Percentiles rank a stretch among this genome's conserved stretches.
Evolutionary conservation across 2,113 vertebrate species (phyloP).

Genomic region (Chaetodon auriga): DNA sequence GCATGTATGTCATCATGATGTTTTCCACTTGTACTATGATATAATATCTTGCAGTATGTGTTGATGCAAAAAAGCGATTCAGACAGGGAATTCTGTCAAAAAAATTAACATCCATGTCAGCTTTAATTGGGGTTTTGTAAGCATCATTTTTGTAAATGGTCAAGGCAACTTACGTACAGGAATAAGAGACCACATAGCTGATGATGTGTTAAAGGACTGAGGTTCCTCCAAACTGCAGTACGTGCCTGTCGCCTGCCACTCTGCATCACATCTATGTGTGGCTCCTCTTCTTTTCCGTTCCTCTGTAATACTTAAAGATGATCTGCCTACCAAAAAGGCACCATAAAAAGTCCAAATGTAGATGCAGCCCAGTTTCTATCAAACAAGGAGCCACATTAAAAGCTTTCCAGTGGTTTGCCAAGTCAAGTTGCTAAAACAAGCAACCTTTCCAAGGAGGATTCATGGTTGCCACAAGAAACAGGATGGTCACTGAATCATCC

Average conservation of each 20-base stretch:
- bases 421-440: constrained; percentile 63
- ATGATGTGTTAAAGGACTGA: constrained; percentile 14
- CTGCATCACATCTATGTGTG: constrained; percentile 31
- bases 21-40: background rate
- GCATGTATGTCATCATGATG: constrained; percentile 2
- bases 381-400: constrained; percentile 65
- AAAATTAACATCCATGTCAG: constrained; percentile 3
- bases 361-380: constrained; percentile 46
- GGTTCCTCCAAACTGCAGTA: constrained; percentile 18
- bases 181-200: background rate
- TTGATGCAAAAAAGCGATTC: background rate
- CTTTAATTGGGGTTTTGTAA: background rate
- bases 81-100: background rate
- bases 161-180: background rate
- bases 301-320: constrained; percentile 27
- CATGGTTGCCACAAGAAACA: constrained; percentile 52
- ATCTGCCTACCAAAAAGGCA: constrained; percentile 37
- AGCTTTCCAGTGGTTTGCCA: constrained; percentile 61
- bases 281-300: constrained; percentile 37
- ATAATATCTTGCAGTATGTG: background rate
- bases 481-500: constrained; percentile 55
- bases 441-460: constrained; percentile 54
- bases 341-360: constrained; percentile 50
- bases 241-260: background rate
- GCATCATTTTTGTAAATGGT: background rate